Evolutionary conservation across 2,113 vertebrate species (phyloP), one percentile per base, ranked within the genome.

Genomic region (Myiagra hebetior): DNA sequence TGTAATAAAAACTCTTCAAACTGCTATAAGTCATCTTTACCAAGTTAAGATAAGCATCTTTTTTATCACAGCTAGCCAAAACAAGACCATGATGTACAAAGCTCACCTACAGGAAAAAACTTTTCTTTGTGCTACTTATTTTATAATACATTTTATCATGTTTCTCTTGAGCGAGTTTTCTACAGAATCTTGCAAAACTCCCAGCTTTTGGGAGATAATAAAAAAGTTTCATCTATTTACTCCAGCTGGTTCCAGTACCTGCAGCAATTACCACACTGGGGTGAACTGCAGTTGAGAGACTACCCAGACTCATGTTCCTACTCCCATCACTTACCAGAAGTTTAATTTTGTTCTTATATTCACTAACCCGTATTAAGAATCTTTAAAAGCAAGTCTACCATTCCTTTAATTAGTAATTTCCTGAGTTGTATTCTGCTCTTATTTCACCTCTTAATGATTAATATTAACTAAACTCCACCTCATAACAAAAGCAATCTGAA

Each of bases 1-100:
- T 26, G 39, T 21, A 64, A 79, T 37, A 67, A 59, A 85, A 92
- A n/a, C 47, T 68, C 70, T 78, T 82, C 35, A 53, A 63, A 79
- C 42, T 42, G 42, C 52, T 79, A 10, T 5, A 78, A 63, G 26
- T 33, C 16, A 31, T 63, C 31, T 68, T 72, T 89, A 85, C 15
- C 65, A 76, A 33, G 53, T 47, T 42, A 37, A 84, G 33, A 75
- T 57, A 56, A 76, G 64, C 41, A 76, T 28, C 41, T 57, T 82
- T 69, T 92, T 78, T 26, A 75, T 74, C 50, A 85, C 21, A 77
- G 64, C 15, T 62, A 70, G 30, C 72, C 39, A 87, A 91, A 93
- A 55, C 8, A 52, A 57, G 21, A 87, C 7, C 4, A 53, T 70
- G 15, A 81, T 23, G 10, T 24, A 87, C 19, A 91, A 91, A 89